Conservation (phyloP, 2,113 vertebrate species). For the Anarhynchus alexandrinus region DNA sequence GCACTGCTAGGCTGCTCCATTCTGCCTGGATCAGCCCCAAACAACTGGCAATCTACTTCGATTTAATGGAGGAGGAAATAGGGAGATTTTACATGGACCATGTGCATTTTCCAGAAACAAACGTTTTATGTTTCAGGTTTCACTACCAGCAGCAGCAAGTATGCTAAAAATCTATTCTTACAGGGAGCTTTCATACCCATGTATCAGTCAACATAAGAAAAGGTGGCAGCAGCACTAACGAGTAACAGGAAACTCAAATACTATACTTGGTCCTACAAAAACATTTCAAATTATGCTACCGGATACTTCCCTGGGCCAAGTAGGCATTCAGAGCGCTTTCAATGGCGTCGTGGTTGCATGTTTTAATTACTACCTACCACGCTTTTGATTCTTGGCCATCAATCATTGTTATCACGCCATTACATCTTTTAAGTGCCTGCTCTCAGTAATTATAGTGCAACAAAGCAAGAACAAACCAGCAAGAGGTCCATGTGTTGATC, state of each 20-base stretch:
- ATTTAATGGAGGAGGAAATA: background rate
- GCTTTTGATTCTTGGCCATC: background rate
- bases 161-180: background rate
- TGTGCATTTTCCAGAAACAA: background rate
- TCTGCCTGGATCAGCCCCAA: background rate
- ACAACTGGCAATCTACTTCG: background rate
- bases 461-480: background rate
- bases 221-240: background rate
- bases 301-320: background rate
- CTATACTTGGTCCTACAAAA: background rate
- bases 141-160: background rate
- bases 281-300: background rate
- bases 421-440: background rate
- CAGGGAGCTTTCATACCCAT: background rate
- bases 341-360: background rate
- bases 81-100: background rate
- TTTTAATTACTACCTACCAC: background rate
- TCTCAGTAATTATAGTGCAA: background rate
- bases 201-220: background rate
- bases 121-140: background rate
- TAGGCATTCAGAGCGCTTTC: background rate
- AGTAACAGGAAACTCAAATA: slow-evolving; percentile 10
- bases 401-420: background rate
- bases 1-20: background rate
- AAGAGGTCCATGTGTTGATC: background rate